phyloP scores from a whole-genome alignment of 2,113 vertebrate species.

The Nycticebus coucang region DNA sequence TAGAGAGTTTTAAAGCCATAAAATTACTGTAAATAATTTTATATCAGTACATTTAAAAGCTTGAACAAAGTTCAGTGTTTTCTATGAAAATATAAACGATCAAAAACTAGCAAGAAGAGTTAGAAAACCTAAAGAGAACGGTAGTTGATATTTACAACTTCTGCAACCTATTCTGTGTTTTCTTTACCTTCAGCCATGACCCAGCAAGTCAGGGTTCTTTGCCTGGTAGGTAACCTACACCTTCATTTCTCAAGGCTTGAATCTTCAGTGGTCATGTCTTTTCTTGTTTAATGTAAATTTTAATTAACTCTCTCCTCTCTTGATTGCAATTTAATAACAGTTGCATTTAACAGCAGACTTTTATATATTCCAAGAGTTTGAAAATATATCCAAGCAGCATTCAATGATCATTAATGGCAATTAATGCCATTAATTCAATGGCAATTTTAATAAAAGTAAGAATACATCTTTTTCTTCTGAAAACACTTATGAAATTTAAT shows the following conservation, averaged over 20 bases:
- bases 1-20: not conserved
- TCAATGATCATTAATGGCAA: not conserved
- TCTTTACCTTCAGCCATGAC: not conserved
- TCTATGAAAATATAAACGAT: not conserved
- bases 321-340: conserved; percentile 76
- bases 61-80: not conserved
- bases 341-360: conserved; percentile 63
- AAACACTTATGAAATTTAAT: conserved; percentile 61
- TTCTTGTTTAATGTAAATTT: not conserved
- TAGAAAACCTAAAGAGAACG: not conserved
- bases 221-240: too few species aligned
- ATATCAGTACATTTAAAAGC: not conserved
- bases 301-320: not conserved
- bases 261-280: not conserved
- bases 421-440: not conserved
- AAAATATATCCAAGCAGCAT: not conserved
- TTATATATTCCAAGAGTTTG: not conserved
- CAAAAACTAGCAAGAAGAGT: not conserved
- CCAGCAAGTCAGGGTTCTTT: not conserved
- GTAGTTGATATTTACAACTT: not conserved
- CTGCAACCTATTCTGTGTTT: not conserved
- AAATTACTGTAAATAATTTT: not conserved
- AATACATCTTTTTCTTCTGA: not conserved
- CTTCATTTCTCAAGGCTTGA: not conserved
- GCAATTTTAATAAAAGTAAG: conserved; percentile 62